phyloP scores from a whole-genome alignment of 2,888 invertebrate genomes.

The Opisthograptis luteolata region DNA sequence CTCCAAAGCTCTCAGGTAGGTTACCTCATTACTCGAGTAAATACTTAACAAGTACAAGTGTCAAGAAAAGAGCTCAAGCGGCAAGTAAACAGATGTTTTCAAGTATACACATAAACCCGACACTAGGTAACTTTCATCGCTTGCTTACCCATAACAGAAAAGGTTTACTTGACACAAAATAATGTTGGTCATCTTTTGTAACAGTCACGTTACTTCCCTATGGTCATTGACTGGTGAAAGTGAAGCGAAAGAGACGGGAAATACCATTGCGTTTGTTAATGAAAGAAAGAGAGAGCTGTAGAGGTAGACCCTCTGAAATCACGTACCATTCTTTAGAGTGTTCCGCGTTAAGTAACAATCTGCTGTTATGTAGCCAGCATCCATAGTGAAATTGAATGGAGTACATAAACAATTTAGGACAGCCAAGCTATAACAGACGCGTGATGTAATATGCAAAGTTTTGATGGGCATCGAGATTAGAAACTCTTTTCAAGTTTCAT shows the following conservation, averaged over 20 bases:
- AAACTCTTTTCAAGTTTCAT: no score
- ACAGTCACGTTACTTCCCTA: constrained; percentile 34
- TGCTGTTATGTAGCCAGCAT: constrained; percentile 23
- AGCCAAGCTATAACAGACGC: neutral
- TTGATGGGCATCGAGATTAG: neutral
- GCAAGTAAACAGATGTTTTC: neutral
- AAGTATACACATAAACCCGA: neutral
- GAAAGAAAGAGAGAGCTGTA: constrained; percentile 36
- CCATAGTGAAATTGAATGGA: constrained; percentile 1
- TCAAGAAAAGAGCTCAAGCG: neutral
- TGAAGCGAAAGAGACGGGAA: constrained; percentile 33
- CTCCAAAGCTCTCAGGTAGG: neutral
- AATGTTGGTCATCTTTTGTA: constrained; percentile 45
- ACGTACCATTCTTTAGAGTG: constrained; percentile 54
- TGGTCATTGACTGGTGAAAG: constrained; percentile 47
- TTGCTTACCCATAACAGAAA: constrained; percentile 7
- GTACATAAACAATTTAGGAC: constrained; percentile 1
- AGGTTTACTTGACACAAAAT: constrained; percentile 19
- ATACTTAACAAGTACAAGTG: neutral
- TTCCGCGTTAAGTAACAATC: constrained; percentile 48
- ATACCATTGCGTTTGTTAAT: constrained; percentile 3
- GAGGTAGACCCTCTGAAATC: constrained; percentile 47
- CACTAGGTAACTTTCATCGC: neutral
- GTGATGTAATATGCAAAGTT: constrained; percentile 5
- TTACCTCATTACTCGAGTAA: no score